Evolutionary conservation across 37 sponge, comb jelly and placozoan genomes (phyloP), one percentile per base, ranked within the genome.

Genomic region (Axinella damicornis): DNA sequence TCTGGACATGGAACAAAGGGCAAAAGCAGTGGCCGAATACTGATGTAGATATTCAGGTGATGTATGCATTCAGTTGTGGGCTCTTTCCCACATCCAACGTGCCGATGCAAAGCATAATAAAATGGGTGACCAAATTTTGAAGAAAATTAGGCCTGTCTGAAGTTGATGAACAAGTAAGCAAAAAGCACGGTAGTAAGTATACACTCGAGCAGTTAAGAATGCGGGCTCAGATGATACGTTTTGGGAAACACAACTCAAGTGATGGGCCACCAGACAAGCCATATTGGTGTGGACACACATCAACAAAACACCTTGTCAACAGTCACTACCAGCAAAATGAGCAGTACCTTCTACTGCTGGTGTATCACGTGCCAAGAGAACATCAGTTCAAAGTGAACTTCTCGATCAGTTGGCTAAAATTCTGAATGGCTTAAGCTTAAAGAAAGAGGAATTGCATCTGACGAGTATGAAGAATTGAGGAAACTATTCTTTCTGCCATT

Each of bases 181-280:
- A 65, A 27, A 64, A 67, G 67, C 53, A 65, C 41, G 38, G 37
- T 61, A 21, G 39, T 14, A 60, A 27, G 5, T 78, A 78, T 32
- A 78, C 68, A 80, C 53, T 40, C 13, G 57, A 75, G 40, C 20
- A 75, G 57, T 24, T 75, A 27, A 15, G 69, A 6, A 80, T 80
- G 80, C 66, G 80, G 80, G 80, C 80, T 27, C 80, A 80, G 5
- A 37, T 80, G 22, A 66, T 80, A n/a, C 69, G 56, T 37, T 37
- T 80, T 14, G 68, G 80, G 56, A 80, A 80, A 31, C 80, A 80
- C 27, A 25, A 64, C 22, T 80, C 69, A 67, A 37, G 9, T 52
- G 69, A 65, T 61, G 69, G 66, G n/a, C 80, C 80, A 67, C 80
- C 80, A 28, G 69, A 80, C 41, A 80, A 39, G 40, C 80, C 80